Base-by-base conservation (phyloP, 2,797 vertebrate genomes). In the Anabacerthia variegaticeps region DNA sequence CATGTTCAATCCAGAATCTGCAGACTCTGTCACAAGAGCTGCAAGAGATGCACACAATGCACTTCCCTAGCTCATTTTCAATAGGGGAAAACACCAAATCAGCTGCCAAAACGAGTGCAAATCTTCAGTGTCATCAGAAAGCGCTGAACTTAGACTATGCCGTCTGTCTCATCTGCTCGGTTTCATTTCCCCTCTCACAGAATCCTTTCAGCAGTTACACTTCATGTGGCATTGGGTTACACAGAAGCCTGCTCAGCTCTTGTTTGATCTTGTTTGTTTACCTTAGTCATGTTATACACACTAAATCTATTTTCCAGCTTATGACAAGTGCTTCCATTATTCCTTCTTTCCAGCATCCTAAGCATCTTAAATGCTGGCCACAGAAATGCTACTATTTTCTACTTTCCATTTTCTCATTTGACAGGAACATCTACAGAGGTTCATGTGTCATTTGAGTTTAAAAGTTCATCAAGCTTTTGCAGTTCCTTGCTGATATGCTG, bases 251-350 rank as follows among this genome's bases (percentile, higher is more conserved):
- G 89, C 68, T 82, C 62, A 91, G 76, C 55, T 91, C 94, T 72
- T 94, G 94, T 83, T 83, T 89, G 84, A 96, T 93, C 91, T 91
- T 95, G 84, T 93, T 96, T 95, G 82, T 96, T 97, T 92, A 93
- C 93, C 67, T 95, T 67, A 93, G 74, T 84, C 85, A 84, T 73
- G 66, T 80, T 91, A 58, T 27, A 87, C 5, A n/a, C 87, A 77
- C 79, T 83, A 89, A 49, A 94, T 96, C 94, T 93, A 62, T 94
- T 95, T 93, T 89, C 77, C 78, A 93, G 89, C 65, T 97, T 80
- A 77, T 80, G 72, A 94, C 85, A 95, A 96, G 43, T 55, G 44
- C 14, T 89, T 94, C 93, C 85, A 95, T 85, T 85, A 86, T 44
- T 95, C 54, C 87, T 92, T 72, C 43, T 88, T 95, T 95, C 65